Conservation (phyloP, 2,888 invertebrate species). For the Antheraea yamamai region DNA sequence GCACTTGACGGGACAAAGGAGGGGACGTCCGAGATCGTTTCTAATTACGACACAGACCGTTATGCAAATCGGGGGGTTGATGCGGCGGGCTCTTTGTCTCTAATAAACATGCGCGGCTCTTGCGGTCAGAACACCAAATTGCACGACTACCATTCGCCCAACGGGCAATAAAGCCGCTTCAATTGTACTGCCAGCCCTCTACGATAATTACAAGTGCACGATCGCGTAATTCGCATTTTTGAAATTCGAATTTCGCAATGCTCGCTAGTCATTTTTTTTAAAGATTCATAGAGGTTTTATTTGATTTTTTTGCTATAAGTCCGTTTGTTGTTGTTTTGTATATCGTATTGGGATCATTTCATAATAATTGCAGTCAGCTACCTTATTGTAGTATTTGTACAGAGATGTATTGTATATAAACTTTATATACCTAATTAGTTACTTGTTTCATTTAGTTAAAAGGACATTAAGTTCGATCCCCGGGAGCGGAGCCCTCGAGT, state of each 20-base stretch:
- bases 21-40: slow-evolving; percentile 77
- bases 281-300: not conserved
- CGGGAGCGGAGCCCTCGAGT: too few relatives aligned
- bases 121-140: slow-evolving; percentile 77
- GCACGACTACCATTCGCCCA: slow-evolving; percentile 61
- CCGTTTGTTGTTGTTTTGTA: not conserved
- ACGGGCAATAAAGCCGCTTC: slow-evolving; percentile 61
- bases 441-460: too few relatives aligned
- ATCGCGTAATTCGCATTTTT: slow-evolving; percentile 30
- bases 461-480: too few relatives aligned
- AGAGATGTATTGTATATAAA: not conserved
- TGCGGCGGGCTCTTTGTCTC: slow-evolving; percentile 71
- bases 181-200: slow-evolving; percentile 57
- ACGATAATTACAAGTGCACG: slow-evolving; percentile 40
- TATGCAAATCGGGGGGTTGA: slow-evolving; percentile 77
- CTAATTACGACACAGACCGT: slow-evolving; percentile 80
- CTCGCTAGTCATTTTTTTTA: not conserved
- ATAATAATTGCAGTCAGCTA: not conserved
- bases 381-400: not conserved
- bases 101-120: slow-evolving; percentile 79
- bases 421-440: too few relatives aligned
- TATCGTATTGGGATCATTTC: not conserved
- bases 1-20: slow-evolving; percentile 73
- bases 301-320: not conserved
- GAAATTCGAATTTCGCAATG: slow-evolving; percentile 10